Base-by-base conservation (phyloP, 1,140 invertebrate species). In the Cyclargus thomasi region DNA sequence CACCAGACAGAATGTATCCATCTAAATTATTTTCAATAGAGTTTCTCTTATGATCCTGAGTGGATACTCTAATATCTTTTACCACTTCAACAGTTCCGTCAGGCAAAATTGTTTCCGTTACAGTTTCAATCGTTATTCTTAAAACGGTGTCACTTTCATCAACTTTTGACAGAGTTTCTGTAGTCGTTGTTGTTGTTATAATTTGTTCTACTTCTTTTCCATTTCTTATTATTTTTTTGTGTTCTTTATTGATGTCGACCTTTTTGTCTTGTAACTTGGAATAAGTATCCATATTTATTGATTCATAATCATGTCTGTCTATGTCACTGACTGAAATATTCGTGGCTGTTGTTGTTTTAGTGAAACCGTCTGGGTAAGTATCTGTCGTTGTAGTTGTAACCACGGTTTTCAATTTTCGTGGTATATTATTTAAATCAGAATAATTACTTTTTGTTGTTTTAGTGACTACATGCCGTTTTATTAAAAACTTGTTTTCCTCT, bases 11-110 rank as follows among this genome's bases (percentile, higher is more conserved):
- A 53, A 67, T 74, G 67, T 80, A 88, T 20, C 83, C 89, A 71
- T 78, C 75, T 67, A 91, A 77, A 71, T 84, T 84, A 73, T 89
- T 83, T 64, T 84, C 83, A 68, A 84, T 72, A 22, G 68, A 70
- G 63, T 86, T 84, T 35, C 75, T 73, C 62, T 75, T 77, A 68
- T 83, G 81, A 71, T 90, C 87, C 39, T 81, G 77, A 18, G 91
- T 73, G 5, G 87, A 86, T 17, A 91, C 83, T 82, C 86, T 88
- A 5, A 90, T 73, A 73, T 91, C 90, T 76, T 86, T 91, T 18
- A 83, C 78, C 0, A 90, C 76, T 80, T 91, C 87, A 17, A 77
- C 82, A 22, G 75, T 76, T 36, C 90, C 89, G 72, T 86, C 81
- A 7, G 86, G 83, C 64, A 85, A 77, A 68, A 81, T 82, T 62